Conservation (phyloP, 2,888 invertebrate genomes). For the Drosophila putrida region DNA sequence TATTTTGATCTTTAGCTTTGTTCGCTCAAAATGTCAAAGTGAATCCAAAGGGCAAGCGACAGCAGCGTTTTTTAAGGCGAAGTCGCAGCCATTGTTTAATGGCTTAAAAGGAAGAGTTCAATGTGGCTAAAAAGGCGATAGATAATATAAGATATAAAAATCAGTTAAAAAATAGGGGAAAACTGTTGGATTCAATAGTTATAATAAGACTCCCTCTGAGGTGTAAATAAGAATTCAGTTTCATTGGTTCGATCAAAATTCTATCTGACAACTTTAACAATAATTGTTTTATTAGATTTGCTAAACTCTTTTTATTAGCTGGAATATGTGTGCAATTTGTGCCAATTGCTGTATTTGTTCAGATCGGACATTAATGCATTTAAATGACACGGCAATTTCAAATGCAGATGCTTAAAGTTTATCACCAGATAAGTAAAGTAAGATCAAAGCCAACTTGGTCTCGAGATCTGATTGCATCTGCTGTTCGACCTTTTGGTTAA, state of each 20-base stretch:
- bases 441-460: conserved; percentile 15
- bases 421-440: neutral
- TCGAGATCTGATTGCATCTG: conserved; percentile 24
- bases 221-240: neutral
- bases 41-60: conserved; percentile 63
- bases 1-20: conserved; percentile 62
- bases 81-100: conserved; percentile 24
- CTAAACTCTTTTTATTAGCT: neutral
- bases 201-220: too few species aligned
- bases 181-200: too few species aligned
- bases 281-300: neutral
- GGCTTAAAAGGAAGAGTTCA: conserved; percentile 1
- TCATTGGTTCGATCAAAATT: too few species aligned
- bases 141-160: neutral
- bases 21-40: conserved; percentile 59
- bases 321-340: neutral
- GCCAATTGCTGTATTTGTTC: neutral
- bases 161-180: too few species aligned
- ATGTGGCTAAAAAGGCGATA: conserved; percentile 1
- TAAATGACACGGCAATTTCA: neutral
- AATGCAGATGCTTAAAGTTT: neutral
- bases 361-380: neutral
- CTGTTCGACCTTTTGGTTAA: conserved; percentile 59
- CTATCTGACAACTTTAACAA: neutral
- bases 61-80: conserved; percentile 5